Evolutionary conservation across 2,797 vertebrate species (phyloP), one percentile per base, ranked within the genome.

Genomic region (Emydoidea blandingii): DNA sequence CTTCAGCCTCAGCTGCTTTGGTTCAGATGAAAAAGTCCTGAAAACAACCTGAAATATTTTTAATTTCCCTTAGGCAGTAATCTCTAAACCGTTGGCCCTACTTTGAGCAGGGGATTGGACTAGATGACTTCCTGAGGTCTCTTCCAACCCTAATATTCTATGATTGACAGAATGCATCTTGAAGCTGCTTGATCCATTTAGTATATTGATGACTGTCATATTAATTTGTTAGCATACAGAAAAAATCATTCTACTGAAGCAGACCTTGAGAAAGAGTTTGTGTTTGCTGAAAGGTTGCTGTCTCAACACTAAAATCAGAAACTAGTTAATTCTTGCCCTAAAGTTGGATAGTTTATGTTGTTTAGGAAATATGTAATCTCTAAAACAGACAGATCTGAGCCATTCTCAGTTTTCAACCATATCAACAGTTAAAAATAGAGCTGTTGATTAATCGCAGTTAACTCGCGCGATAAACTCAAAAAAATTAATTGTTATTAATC

Each of bases 11-110:
- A 85, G 78, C 83, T 87, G 81, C 84, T 94, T 93, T 34, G 41
- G 25, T 90, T 91, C 88, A 91, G 93, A 91, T 88, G 87, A 49
- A 29, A 68, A 2, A 93, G 91, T 95, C 19, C 59, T 89, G 81
- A 44, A 91, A 92, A 83, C 1, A 1, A 72, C 19, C 19, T 72
- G 68, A 41, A 72, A 72, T 72, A 23, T 41, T 62, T 62, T 62
- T 25, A 72, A 72, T 23, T 19, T 21, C 18, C 37, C 19, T 23
- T 93, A 88, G 76, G 83, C 85, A 92, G 27, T 88, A 72, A 18
- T 91, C 41, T 94, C 47, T 81, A 79, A 94, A 62, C 53, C 12
- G 2, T 74, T 91, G 57, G 53, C 19, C 59, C 31, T 34, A 14
- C 31, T 54, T 23, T 23, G 53, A 54, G 19, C 53, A 54, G 53